These are phyloP conservation scores for Chaenodraco wilsoni DNA, from an alignment of 2,797 vertebrate genomes.

Conservation along the genomic window DNA sequence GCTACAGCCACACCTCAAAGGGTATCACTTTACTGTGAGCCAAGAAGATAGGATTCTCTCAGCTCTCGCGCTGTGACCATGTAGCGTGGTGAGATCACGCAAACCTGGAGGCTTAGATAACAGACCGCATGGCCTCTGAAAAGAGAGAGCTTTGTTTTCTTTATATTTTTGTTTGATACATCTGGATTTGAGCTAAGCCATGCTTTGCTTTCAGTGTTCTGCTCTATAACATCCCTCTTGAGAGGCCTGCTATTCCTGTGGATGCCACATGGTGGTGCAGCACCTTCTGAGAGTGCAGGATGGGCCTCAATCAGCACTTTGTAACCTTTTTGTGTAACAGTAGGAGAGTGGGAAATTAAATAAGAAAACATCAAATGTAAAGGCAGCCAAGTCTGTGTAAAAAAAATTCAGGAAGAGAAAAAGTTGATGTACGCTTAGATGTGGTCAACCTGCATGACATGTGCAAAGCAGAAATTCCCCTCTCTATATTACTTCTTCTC, in stretches of 20 bases:
- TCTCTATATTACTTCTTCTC: slow-evolving; percentile 15
- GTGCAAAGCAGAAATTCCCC: slow-evolving; percentile 42
- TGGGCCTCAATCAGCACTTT: slow-evolving; percentile 67
- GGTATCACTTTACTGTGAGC: slow-evolving; percentile 78
- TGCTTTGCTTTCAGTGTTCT: slow-evolving; percentile 41
- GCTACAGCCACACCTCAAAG: slow-evolving; percentile 79
- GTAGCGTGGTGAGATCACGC: slow-evolving; percentile 66
- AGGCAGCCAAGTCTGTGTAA: slow-evolving; percentile 53
- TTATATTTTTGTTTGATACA: slow-evolving; percentile 65
- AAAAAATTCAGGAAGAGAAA: slow-evolving; percentile 58
- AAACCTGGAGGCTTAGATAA: slow-evolving; percentile 67
- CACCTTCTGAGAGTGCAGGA: slow-evolving; percentile 53
- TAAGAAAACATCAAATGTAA: slow-evolving; percentile 69
- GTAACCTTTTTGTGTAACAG: slow-evolving; percentile 71
- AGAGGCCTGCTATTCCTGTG: slow-evolving; percentile 45
- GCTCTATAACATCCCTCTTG: slow-evolving; percentile 21
- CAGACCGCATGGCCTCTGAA: slow-evolving; percentile 40
- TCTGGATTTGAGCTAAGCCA: slow-evolving; percentile 59
- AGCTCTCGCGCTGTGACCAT: slow-evolving; percentile 54
- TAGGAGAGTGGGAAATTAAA: slow-evolving; percentile 80
- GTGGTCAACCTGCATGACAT: slow-evolving; percentile 62
- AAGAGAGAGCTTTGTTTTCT: slow-evolving; percentile 60
- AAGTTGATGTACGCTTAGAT: slow-evolving; percentile 52
- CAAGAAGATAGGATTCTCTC: slow-evolving; percentile 77
- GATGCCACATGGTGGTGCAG: slow-evolving; percentile 77